phyloP scores from a whole-genome alignment of 2,797 vertebrate species.

The Onychomys leucogaster region DNA sequence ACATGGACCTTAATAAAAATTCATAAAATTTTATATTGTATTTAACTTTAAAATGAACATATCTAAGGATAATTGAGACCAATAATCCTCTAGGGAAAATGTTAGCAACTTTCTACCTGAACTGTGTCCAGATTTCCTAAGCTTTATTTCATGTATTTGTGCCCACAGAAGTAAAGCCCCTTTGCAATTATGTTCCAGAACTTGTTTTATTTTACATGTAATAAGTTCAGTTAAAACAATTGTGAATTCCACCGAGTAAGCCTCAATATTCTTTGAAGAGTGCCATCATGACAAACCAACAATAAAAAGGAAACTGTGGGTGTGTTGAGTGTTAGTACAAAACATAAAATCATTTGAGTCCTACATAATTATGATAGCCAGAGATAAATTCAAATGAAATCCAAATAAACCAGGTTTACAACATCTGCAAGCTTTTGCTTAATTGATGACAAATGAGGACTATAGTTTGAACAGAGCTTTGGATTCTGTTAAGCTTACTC shows the following conservation, averaged over 20 bases:
- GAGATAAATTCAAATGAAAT: background rate
- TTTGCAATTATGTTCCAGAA: conserved; percentile 37
- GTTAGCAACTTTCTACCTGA: background rate
- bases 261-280: background rate
- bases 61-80: background rate
- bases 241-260: background rate
- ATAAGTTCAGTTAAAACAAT: background rate
- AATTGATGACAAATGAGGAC: background rate
- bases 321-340: background rate
- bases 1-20: background rate
- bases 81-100: background rate
- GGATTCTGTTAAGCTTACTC: background rate
- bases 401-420: background rate
- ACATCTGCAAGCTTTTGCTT: background rate
- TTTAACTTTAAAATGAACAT: background rate
- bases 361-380: background rate
- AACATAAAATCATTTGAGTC: background rate
- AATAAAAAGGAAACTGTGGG: background rate
- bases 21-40: conserved; percentile 4
- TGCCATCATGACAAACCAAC: background rate
- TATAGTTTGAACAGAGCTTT: background rate
- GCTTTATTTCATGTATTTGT: background rate
- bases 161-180: background rate
- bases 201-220: background rate
- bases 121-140: background rate